Evolutionary conservation across 53 echinoderm and acorn worm genomes (phyloP).

Genomic region (Stichopus horrens): DNA sequence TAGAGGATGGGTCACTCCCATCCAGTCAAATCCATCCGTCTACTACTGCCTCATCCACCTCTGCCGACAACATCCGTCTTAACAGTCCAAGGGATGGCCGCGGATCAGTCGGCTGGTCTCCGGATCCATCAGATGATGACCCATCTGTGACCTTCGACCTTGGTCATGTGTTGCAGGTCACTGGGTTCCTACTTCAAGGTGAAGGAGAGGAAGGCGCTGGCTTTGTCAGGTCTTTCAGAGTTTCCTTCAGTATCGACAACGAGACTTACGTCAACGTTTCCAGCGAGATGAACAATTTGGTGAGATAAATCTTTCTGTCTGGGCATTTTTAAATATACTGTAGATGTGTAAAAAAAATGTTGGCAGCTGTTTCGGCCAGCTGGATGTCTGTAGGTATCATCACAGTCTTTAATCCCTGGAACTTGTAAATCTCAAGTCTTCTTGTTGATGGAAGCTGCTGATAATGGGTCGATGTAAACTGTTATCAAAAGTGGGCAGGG

Average conservation of each 20-base stretch:
- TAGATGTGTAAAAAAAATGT: no score
- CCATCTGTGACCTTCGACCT: conserved; percentile 76
- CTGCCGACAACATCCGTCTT: conserved; percentile 50
- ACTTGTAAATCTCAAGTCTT: no score
- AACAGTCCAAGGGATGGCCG: conserved; percentile 56
- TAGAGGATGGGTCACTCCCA: conserved; percentile 43
- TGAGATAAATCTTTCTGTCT: neutral
- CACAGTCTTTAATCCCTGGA: no score
- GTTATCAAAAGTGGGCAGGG: no score
- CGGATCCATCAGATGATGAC: conserved; percentile 44
- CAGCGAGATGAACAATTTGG: conserved; percentile 27
- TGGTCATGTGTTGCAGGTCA: conserved; percentile 52
- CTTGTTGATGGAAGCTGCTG: no score
- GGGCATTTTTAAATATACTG: no score
- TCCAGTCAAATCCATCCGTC: conserved; percentile 50
- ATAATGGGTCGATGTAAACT: no score
- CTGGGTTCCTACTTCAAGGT: conserved; percentile 73
- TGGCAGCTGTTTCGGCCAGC: no score
- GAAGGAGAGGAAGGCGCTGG: conserved; percentile 58
- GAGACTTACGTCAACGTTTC: conserved; percentile 56
- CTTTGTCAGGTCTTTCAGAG: conserved; percentile 65
- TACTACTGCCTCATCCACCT: conserved; percentile 41
- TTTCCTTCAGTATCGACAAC: conserved; percentile 59
- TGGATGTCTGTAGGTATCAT: no score
- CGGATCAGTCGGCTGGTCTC: conserved; percentile 66